Percentiles rank a stretch among this genome's conserved stretches.
phyloP scores from a whole-genome alignment of 2,113 vertebrate species.

The Elachura formosa region DNA sequence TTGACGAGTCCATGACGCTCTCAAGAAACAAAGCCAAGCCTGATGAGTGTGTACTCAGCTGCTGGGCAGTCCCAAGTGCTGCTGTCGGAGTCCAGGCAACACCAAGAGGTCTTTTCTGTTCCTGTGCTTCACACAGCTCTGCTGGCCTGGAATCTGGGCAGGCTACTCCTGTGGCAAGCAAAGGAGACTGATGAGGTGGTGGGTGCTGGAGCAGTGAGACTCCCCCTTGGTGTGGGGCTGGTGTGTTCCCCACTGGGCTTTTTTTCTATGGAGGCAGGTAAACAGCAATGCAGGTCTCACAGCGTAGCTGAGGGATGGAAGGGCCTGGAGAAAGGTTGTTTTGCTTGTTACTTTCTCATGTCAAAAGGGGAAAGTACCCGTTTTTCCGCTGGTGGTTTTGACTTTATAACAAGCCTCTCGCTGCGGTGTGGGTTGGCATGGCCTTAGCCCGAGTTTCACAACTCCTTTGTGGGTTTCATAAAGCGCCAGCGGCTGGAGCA shows the following conservation, averaged over 20 bases:
- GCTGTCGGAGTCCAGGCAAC: background rate
- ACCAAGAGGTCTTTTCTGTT: background rate
- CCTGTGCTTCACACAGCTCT: background rate
- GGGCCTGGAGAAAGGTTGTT: background rate
- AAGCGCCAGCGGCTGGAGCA: background rate
- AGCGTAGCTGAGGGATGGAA: rapidly evolving
- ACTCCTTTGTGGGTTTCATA: background rate
- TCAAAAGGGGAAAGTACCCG: background rate
- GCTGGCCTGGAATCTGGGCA: rapidly evolving
- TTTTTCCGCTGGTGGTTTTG: background rate
- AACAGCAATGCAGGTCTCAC: background rate
- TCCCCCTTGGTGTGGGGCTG: rapidly evolving
- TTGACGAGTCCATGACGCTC: background rate
- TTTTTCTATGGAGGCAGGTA: background rate
- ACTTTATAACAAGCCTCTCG: background rate
- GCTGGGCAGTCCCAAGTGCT: background rate
- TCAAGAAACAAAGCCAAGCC: background rate
- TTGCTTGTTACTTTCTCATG: background rate
- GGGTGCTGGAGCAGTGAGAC: background rate
- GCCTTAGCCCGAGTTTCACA: background rate
- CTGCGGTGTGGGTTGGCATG: background rate
- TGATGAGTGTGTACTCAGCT: background rate
- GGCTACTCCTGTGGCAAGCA: background rate
- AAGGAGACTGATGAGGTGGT: background rate
- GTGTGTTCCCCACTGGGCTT: background rate